Percentiles rank a stretch among this genome's conserved stretches.
Conservation (phyloP, 2,113 vertebrate genomes). For the Bufo gargarizans region DNA sequence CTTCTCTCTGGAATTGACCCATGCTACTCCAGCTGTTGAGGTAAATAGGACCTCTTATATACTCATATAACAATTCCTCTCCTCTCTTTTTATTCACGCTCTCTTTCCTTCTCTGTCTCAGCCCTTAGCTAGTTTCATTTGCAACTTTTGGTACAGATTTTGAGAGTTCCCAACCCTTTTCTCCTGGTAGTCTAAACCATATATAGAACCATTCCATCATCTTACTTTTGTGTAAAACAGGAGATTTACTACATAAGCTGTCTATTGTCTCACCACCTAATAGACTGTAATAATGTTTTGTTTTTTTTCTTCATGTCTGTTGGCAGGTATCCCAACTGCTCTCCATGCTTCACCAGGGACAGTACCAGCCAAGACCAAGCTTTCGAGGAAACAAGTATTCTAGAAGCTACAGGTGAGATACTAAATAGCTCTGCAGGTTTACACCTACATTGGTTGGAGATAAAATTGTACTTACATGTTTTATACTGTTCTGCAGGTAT, state of each 20-base stretch:
- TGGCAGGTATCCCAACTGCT: constrained; percentile 99
- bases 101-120: neutral
- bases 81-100: neutral
- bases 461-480: neutral
- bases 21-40: constrained; percentile 94
- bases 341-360: constrained; percentile 98
- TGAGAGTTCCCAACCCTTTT: neutral
- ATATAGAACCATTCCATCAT: neutral
- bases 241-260: constrained; percentile 16
- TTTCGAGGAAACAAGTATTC: constrained; percentile 99
- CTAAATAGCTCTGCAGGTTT: constrained; percentile 2
- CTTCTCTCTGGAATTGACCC: constrained; percentile 91
- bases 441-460: too few species aligned
- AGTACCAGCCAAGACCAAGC: constrained; percentile 97
- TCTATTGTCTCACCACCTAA: neutral
- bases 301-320: constrained; percentile 64
- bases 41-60: constrained; percentile 72
- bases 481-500: constrained; percentile 77
- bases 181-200: neutral
- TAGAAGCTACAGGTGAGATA: constrained; percentile 94
- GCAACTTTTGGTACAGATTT: neutral
- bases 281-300: constrained; percentile 21
- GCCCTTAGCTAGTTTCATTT: too few species aligned
- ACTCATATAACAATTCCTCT: neutral
- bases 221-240: neutral